These are phyloP conservation scores for Dryadula phaetusa DNA, from an alignment of 2,888 invertebrate species.

Conservation along the genomic window DNA sequence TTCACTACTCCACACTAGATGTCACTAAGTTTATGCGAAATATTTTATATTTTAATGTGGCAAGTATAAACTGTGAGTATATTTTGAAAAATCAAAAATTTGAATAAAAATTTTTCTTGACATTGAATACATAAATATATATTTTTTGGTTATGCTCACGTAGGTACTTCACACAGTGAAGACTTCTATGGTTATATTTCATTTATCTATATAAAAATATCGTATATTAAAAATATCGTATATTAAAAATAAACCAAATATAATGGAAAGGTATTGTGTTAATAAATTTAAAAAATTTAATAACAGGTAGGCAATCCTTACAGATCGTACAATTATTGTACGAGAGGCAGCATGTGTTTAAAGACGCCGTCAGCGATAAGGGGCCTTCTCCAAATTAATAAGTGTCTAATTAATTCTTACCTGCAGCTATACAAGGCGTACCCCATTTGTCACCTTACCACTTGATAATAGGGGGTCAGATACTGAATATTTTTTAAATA, in stretches of 20 bases:
- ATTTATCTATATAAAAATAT: background rate
- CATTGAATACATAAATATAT: too few species aligned
- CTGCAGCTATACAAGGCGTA: conserved; percentile 62
- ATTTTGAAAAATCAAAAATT: too few species aligned
- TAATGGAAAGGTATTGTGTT: background rate
- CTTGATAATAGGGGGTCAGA: conserved; percentile 61
- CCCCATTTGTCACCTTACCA: conserved; percentile 74
- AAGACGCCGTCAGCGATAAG: conserved; percentile 54
- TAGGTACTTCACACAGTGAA: too few species aligned
- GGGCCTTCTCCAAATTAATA: conserved; percentile 74
- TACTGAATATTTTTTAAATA: conserved; percentile 9
- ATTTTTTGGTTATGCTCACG: too few species aligned
- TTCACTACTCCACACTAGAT: conserved; percentile 46
- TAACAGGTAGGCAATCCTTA: conserved; percentile 1
- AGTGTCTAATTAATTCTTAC: conserved; percentile 70
- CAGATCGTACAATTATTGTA: conserved; percentile 32
- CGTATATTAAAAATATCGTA: background rate
- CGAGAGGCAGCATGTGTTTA: conserved; percentile 26
- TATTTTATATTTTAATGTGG: too few species aligned
- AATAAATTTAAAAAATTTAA: conserved; percentile 10
- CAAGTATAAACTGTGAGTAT: too few species aligned
- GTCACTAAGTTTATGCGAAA: conserved; percentile 38
- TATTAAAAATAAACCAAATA: conserved; percentile 1
- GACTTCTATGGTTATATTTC: background rate
- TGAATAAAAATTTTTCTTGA: too few species aligned